Base-by-base conservation (phyloP, 2,113 vertebrate genomes). In the Pedetes capensis region DNA sequence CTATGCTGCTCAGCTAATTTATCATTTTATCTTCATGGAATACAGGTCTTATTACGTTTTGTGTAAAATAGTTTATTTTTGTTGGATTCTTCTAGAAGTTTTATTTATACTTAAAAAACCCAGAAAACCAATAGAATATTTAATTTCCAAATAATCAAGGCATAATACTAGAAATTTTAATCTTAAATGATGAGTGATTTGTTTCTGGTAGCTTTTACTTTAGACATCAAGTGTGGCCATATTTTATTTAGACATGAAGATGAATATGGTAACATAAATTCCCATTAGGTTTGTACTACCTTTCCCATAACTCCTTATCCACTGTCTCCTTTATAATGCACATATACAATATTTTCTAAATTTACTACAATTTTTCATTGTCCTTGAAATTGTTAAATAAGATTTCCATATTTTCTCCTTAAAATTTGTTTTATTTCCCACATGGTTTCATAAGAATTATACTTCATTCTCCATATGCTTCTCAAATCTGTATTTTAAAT, bases 401-500 rank as follows among this genome's bases (percentile, higher is more conserved):
- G 3, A 3, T 81, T 3, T 74, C 20, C 3, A 29, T 72, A 69
- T 22, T 75, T 44, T 20, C 3, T 17, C 22, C 34, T 88, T 75
- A 51, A 59, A 59, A 79, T 83, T 2, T 53, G 4, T 42, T 23
- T 78, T 82, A 25, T 75, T 55, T 63, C 92, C 34, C 27, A 57
- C 42, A 25, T 18, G 2, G 2, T 34, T 89, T 8, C 17, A 47
- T 49, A 79, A 69, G 42, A 49, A 81, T n/a, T 27, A 6, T 63
- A 23, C 74, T 86, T 85, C 42, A 25, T 53, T 76, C 6, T 88
- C 72, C 3, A 29, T 42, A 20, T 49, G 66, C 18, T 78, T 68
- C 80, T 86, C 25, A 69, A 83, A 72, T 47, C 59, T 93, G 6
- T 71, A 44, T 63, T 91, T 94, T 92, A 93, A 92, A 76, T 85